Percentiles rank a stretch among this genome's conserved stretches.
Conservation (phyloP, 1,140 invertebrate genomes). For the Epicauta chinensis region DNA sequence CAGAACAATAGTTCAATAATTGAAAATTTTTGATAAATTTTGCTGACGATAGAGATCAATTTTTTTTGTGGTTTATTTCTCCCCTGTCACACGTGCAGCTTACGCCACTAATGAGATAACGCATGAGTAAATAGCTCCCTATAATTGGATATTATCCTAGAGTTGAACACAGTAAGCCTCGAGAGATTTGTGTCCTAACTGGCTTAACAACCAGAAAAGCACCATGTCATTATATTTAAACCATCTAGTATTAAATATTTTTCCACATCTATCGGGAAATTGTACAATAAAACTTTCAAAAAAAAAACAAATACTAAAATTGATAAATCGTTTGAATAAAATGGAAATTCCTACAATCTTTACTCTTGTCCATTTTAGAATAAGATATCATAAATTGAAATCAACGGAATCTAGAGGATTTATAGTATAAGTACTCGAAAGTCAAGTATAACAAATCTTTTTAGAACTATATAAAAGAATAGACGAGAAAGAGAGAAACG, state of each 20-base stretch:
- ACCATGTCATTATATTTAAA: constrained; percentile 10
- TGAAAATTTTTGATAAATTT: too few species aligned
- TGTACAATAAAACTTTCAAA: too few species aligned
- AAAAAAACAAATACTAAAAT: too few species aligned
- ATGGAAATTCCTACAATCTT: constrained; percentile 11
- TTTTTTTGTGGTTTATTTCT: too few species aligned
- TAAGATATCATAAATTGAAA: constrained; percentile 15
- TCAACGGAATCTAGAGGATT: constrained; percentile 11
- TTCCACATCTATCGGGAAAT: too few species aligned
- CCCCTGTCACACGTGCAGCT: constrained; percentile 14
- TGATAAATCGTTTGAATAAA: neutral
- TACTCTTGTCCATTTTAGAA: constrained; percentile 11
- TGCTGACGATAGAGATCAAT: too few species aligned
- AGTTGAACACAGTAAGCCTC: constrained; percentile 19
- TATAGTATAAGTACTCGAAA: constrained; percentile 10
- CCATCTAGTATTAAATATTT: too few species aligned
- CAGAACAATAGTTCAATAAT: too few species aligned
- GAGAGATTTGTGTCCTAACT: constrained; percentile 23
- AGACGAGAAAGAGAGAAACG: constrained; percentile 3
- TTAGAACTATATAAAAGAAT: too few species aligned
- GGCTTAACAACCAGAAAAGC: constrained; percentile 21
- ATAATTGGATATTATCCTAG: constrained; percentile 29
- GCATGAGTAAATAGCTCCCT: constrained; percentile 28
- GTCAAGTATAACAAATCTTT: constrained; percentile 16
- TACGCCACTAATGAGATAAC: constrained; percentile 25